Base-by-base conservation (phyloP, 2,797 vertebrate species). In the Allobates femoralis region DNA sequence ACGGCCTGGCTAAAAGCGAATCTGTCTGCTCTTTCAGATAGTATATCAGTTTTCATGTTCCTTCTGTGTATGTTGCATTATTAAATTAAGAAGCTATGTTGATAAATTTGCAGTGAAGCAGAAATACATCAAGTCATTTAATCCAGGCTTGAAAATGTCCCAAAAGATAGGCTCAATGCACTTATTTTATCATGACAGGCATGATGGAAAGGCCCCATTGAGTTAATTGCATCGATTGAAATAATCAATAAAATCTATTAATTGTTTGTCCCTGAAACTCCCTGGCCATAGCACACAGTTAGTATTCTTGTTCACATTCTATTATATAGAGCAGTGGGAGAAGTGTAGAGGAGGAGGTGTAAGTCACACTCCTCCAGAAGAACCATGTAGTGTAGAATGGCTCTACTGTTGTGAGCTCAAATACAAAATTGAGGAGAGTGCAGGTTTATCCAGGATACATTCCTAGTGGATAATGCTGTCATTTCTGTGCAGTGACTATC, bases 201-300 rank as follows among this genome's bases (percentile, higher is more conserved):
- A 87, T 87, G 76, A 74, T 74, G 76, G 64, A 75, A 80, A 84
- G 55, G n/a, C 81, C 86, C 71, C 18, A 64, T 87, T 84, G 55
- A 79, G 81, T 80, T 87, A 87, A 87, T 87, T 87, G 76, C 56
- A 84, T 84, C 73, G 76, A 80, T 79, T 64, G 76, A 58, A 73
- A 75, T 87, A 87, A 87, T 87, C 86, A 87, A 84, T 87, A 87
- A 41, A 74, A 55, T 79, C 30, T 79, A 84, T 76, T 87, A 84
- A 84, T 84, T 87, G 81, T 84, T 80, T 84, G 76, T 75, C 58
- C 75, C 81, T 84, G 76, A 71, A 80, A 76, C 21, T 66, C 75
- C 30, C n/a, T 60, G 81, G 11, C 73, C 62, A 78, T 82, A 83
- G 51, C 34, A 83, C 50, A 67, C 50, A 83, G 60, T 84, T 80